Evolutionary conservation across 2,797 vertebrate species (phyloP).

Genomic region (Chromobotia macracanthus): DNA sequence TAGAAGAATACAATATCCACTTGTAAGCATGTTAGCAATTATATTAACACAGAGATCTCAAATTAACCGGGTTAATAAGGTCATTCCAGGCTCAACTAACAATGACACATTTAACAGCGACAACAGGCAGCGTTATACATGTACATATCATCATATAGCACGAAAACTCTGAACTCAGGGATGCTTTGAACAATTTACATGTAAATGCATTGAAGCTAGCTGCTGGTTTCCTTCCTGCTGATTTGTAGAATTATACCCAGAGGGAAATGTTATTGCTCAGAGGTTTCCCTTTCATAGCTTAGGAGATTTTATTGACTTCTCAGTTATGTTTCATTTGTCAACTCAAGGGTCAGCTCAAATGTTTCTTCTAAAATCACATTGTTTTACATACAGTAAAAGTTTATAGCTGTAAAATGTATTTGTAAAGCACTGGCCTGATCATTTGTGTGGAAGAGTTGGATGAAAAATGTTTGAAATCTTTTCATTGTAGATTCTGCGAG

Average conservation of each 20-base stretch:
- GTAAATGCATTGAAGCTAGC: not conserved
- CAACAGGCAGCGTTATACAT: constrained; percentile 5
- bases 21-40: too few relatives aligned
- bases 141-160: constrained; percentile 12
- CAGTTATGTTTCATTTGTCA: not conserved
- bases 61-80: constrained; percentile 26
- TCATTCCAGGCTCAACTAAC: constrained; percentile 1
- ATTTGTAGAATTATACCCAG: not conserved
- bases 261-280: not conserved
- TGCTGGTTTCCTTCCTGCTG: constrained; percentile 2
- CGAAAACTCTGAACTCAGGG: not conserved
- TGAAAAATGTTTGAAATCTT: not conserved
- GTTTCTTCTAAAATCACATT: not conserved
- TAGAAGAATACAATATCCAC: too few relatives aligned
- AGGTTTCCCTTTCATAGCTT: not conserved
- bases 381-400: not conserved
- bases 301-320: not conserved
- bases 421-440: not conserved
- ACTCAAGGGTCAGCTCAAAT: not conserved
- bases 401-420: not conserved
- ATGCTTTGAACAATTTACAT: not conserved
- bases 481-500: not conserved
- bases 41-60: constrained; percentile 7
- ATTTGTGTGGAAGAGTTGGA: not conserved
- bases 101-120: constrained; percentile 10